Base-by-base conservation (phyloP, 2,113 vertebrate genomes). In the Cryptotis parvus region DNA sequence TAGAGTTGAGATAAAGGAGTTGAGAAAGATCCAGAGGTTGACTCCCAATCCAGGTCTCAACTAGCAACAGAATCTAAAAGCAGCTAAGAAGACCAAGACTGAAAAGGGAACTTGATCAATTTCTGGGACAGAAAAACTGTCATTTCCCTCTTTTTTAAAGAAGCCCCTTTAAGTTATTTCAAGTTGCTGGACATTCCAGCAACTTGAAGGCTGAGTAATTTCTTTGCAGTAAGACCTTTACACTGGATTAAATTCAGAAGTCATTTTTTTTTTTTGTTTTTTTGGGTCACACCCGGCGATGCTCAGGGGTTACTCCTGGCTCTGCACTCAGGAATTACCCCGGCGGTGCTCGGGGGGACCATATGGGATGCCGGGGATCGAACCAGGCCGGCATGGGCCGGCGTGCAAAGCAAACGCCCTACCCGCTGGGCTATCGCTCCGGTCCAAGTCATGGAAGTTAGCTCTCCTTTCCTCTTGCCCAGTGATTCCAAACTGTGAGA, bases 381-480 rank as follows among this genome's bases (percentile, higher is more conserved):
- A n/a, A n/a, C n/a, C n/a, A n/a, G n/a, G n/a, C n/a, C n/a, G n/a
- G n/a, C n/a, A n/a, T n/a, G n/a, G n/a, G n/a, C n/a, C n/a, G n/a
- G n/a, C n/a, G n/a, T n/a, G n/a, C n/a, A n/a, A n/a, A n/a, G n/a
- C n/a, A n/a, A n/a, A n/a, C n/a, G n/a, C n/a, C n/a, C n/a, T n/a
- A n/a, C n/a, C n/a, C n/a, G n/a, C n/a, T n/a, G n/a, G n/a, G n/a
- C n/a, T n/a, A n/a, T n/a, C n/a, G n/a, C n/a, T n/a, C n/a, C n/a
- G n/a, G n/a, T n/a, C n/a, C n/a, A n/a, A n/a, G n/a, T 37, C 4
- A 1, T 4, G 43, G 41, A 9, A 33, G 33, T 12, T 1, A 9
- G 15, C 2, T 58, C 55, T 58, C 18, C 22, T 58, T 58, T 58
- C 18, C 20, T 58, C 55, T 58, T 58, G 55, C 55, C 55, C 18